phyloP scores from a whole-genome alignment of 2,797 vertebrate species.

The Tiaroga cobitis region DNA sequence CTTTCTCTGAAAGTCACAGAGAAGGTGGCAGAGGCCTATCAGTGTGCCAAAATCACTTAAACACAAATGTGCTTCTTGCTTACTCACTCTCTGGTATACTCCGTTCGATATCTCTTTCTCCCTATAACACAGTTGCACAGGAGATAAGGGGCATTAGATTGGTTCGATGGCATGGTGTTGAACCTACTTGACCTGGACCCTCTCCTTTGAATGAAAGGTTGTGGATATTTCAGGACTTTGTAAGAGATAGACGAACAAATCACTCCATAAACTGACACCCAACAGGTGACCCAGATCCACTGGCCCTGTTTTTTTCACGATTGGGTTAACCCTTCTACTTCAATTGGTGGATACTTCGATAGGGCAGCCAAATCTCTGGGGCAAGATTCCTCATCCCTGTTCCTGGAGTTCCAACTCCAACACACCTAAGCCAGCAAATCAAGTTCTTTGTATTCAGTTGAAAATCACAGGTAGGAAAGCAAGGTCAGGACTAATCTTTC shows the following conservation, averaged over 20 bases:
- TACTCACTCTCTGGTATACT: neutral
- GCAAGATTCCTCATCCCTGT: neutral
- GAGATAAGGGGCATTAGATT: neutral
- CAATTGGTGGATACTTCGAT: neutral
- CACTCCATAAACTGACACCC: neutral
- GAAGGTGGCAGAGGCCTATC: conserved; percentile 43
- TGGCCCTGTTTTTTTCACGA: neutral
- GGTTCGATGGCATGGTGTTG: neutral
- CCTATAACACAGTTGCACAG: neutral
- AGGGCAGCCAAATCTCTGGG: neutral
- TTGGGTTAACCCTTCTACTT: neutral
- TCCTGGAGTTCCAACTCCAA: neutral
- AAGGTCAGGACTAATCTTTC: neutral
- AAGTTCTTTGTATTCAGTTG: neutral
- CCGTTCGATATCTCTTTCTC: conserved; percentile 34
- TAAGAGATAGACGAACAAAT: neutral
- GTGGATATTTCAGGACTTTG: neutral
- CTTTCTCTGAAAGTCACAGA: conserved; percentile 48
- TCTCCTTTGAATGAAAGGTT: neutral
- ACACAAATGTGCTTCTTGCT: conserved; percentile 19
- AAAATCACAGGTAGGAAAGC: neutral
- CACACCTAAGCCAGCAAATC: neutral
- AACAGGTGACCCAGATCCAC: neutral
- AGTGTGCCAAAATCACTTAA: conserved; percentile 58
- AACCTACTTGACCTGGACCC: neutral